phyloP scores from a whole-genome alignment of 2,888 invertebrate genomes.

The Antitype chi region DNA sequence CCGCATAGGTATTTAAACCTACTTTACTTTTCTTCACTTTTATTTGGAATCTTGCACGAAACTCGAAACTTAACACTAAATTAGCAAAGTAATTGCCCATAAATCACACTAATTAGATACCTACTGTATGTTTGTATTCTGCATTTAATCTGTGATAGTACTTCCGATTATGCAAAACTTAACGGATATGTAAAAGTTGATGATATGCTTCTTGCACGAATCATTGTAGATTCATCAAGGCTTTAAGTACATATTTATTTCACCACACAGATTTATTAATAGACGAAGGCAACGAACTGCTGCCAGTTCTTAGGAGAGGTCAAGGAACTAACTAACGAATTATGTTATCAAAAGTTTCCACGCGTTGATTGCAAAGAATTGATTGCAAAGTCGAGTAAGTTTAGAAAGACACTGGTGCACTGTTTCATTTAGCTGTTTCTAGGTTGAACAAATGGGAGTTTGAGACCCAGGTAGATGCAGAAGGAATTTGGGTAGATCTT shows the following conservation, averaged over 20 bases:
- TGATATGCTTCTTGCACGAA: not conserved
- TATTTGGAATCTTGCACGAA: no score
- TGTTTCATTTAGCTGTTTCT: not conserved
- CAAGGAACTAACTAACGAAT: constrained; percentile 22
- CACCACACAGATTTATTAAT: not conserved
- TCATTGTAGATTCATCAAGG: constrained; percentile 35
- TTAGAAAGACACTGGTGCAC: not conserved
- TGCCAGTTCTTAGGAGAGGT: constrained; percentile 20
- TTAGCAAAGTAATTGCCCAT: not conserved
- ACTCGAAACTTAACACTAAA: not conserved
- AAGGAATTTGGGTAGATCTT: not conserved
- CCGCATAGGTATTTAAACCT: no score
- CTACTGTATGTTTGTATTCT: not conserved
- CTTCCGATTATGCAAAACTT: constrained; percentile 15
- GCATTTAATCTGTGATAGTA: not conserved
- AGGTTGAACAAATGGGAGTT: not conserved
- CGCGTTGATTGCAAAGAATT: constrained; percentile 23
- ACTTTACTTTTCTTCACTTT: no score
- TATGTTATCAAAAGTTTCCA: constrained; percentile 11
- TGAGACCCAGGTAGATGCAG: not conserved
- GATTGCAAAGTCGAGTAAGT: not conserved
- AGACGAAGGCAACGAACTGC: not conserved
- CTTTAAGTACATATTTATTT: not conserved
- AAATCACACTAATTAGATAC: not conserved
- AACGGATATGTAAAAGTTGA: constrained; percentile 16